These are phyloP conservation scores for Hylaeus anthracinus DNA, from an alignment of 1,140 invertebrate species.

Conservation along the genomic window DNA sequence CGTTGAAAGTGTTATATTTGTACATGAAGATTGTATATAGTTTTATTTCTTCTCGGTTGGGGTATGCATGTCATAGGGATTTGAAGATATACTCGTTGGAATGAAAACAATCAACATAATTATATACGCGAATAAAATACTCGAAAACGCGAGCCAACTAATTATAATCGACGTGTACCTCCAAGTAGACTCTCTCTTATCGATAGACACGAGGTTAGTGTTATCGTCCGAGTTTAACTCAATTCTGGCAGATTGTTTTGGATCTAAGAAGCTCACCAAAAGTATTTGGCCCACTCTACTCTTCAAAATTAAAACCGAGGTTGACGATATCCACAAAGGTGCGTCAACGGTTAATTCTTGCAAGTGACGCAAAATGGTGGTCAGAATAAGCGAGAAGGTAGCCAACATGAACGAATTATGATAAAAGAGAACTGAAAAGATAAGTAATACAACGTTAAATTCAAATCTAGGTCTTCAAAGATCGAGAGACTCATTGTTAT, in stretches of 20 bases:
- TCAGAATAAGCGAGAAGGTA: conserved; percentile 74
- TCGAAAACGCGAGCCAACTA: conserved; percentile 65
- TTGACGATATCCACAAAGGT: conserved; percentile 59
- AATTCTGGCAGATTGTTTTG: conserved; percentile 67
- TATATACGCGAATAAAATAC: conserved; percentile 58
- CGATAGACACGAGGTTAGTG: conserved; percentile 54
- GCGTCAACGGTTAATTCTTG: conserved; percentile 44
- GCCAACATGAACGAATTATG: conserved; percentile 76
- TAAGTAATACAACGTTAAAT: conserved; percentile 32
- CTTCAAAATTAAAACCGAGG: conserved; percentile 50
- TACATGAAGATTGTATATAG: background rate
- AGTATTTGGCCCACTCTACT: conserved; percentile 70
- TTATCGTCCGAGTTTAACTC: conserved; percentile 67
- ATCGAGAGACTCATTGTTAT: too few relatives aligned
- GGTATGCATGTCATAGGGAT: background rate
- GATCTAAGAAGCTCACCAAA: conserved; percentile 69
- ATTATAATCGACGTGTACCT: conserved; percentile 61
- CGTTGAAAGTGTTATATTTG: background rate
- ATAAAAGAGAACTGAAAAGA: conserved; percentile 78
- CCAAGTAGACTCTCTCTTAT: conserved; percentile 56
- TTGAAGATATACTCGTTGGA: conserved; percentile 32
- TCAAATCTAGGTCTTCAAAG: background rate
- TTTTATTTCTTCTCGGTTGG: background rate
- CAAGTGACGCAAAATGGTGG: conserved; percentile 72
- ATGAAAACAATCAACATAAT: conserved; percentile 59